Conservation (phyloP, 2,797 vertebrate species). For the Babyrousa celebensis region DNA sequence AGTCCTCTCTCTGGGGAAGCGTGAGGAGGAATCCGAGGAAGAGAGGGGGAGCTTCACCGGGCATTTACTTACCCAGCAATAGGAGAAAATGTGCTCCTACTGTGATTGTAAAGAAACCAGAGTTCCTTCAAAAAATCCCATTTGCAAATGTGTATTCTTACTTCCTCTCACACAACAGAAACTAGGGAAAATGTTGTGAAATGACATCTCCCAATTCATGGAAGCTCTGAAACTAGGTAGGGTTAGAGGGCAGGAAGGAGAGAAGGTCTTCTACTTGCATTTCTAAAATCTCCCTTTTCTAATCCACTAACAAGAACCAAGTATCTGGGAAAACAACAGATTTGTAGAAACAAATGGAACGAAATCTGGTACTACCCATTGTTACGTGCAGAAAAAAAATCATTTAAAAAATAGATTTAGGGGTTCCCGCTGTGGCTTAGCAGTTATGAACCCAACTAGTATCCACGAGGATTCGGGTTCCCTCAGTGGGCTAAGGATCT, state of each 20-base stretch:
- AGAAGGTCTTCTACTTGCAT: background rate
- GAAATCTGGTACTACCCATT: background rate
- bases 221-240: background rate
- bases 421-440: too few relatives aligned
- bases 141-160: background rate
- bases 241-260: background rate
- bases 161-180: conserved; percentile 35
- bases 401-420: background rate
- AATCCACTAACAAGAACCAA: conserved; percentile 9
- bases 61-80: background rate
- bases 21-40: background rate
- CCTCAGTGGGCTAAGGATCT: too few relatives aligned
- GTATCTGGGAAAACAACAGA: background rate
- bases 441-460: too few relatives aligned
- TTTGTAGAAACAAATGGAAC: conserved; percentile 39
- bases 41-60: background rate
- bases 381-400: background rate
- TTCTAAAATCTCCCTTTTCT: conserved; percentile 18
- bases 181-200: background rate
- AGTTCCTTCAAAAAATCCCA: conserved; percentile 22
- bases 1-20: conserved; percentile 4
- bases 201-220: background rate
- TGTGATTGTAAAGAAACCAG: background rate
- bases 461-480: too few relatives aligned
- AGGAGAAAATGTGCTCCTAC: background rate